These are phyloP conservation scores for Hydrolagus colliei DNA, from an alignment of 2,797 vertebrate species.

Conservation along the genomic window DNA sequence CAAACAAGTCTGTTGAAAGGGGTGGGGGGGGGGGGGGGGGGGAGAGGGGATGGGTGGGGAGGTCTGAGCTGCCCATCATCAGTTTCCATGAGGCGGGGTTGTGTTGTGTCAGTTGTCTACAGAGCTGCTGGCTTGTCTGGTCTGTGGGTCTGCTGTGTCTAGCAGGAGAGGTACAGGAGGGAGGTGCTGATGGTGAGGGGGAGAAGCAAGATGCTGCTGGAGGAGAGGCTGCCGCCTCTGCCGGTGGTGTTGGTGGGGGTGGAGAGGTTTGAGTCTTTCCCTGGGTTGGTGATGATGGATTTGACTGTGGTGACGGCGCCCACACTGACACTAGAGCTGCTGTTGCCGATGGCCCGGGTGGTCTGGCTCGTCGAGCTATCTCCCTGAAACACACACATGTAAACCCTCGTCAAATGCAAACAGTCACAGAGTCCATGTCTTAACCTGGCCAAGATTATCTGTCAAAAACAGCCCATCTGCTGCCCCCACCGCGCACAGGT, in stretches of 20 bases:
- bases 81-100: background rate
- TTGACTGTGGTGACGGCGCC: background rate
- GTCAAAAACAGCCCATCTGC: background rate
- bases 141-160: conserved; percentile 44
- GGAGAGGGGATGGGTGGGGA: too few relatives aligned
- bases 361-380: background rate
- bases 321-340: too few relatives aligned
- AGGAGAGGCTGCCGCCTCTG: conserved; percentile 58
- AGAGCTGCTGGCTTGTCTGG: background rate
- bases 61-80: background rate
- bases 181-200: conserved; percentile 57
- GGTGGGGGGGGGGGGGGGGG: too few relatives aligned
- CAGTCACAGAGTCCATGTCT: background rate
- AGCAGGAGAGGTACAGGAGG: conserved; percentile 70
- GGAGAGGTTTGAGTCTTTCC: too few relatives aligned
- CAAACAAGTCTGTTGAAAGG: background rate
- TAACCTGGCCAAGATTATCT: background rate
- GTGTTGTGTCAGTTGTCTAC: too few relatives aligned
- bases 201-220: conserved; percentile 53
- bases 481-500: too few relatives aligned
- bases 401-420: background rate
- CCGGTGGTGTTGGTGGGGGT: conserved; percentile 45
- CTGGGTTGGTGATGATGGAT: background rate
- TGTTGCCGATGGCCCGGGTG: background rate
- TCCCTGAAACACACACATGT: background rate